Evolutionary conservation across 1,140 invertebrate genomes (phyloP).

Genomic region (Pteromalus puparum): DNA sequence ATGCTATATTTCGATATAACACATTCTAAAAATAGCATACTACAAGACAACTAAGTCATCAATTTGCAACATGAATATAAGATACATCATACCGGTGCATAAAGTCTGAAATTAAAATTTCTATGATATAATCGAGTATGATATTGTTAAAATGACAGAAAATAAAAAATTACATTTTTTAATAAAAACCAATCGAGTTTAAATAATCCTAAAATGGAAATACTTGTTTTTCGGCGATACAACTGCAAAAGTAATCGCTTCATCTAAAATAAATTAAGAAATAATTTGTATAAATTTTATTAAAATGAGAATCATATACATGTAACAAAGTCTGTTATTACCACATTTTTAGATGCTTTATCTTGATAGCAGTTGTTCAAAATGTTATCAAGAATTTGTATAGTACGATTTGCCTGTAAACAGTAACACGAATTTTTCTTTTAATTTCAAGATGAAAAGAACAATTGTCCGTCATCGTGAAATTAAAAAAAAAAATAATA

Average conservation of each 20-base stretch:
- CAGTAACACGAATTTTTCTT: background rate
- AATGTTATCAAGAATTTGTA: background rate
- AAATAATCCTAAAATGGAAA: conserved; percentile 6
- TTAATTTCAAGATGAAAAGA: background rate
- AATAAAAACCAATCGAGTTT: background rate
- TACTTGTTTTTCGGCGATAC: background rate
- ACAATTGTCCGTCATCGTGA: no score
- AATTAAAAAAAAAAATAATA: background rate
- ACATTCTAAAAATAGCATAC: background rate
- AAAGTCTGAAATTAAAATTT: background rate
- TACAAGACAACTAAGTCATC: background rate
- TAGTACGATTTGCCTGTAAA: background rate
- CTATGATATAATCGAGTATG: background rate
- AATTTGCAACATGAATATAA: background rate
- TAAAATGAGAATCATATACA: background rate
- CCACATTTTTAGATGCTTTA: background rate
- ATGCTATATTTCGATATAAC: no score
- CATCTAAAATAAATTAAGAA: background rate
- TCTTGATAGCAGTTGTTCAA: background rate
- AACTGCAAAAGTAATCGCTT: conserved; percentile 1
- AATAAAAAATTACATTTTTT: background rate
- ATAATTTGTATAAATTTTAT: background rate
- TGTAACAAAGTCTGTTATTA: background rate
- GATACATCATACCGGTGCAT: background rate
- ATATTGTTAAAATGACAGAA: background rate